Conservation (phyloP, 2,113 vertebrate genomes). For the Megaceryle torquata region DNA sequence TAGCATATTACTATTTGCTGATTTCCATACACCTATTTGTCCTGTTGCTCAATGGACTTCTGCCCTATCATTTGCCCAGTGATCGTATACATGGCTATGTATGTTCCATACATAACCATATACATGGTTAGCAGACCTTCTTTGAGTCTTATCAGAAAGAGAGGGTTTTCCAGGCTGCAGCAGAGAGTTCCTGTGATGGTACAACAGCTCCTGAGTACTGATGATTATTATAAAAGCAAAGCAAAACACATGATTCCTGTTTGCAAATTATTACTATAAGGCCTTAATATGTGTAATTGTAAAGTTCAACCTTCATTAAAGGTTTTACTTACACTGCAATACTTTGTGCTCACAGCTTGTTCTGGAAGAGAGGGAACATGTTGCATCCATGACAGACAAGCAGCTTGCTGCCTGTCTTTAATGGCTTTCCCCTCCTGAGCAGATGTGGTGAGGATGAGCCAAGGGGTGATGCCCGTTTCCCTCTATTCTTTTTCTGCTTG, state of each 20-base stretch:
- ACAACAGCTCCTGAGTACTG: neutral
- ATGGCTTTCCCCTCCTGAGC: neutral
- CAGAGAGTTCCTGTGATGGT: neutral
- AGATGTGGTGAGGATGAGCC: neutral
- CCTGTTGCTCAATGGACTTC: neutral
- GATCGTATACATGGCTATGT: rapidly evolving
- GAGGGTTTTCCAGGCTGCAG: neutral
- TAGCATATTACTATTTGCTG: neutral
- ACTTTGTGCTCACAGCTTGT: neutral
- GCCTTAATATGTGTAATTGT: neutral
- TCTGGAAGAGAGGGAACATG: neutral
- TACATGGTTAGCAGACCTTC: neutral
- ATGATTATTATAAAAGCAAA: neutral
- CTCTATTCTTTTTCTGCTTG: neutral
- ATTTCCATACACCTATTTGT: neutral
- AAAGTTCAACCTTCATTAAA: neutral
- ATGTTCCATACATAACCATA: neutral
- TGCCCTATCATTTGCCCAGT: neutral
- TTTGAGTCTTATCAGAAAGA: neutral
- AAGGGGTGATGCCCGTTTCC: neutral
- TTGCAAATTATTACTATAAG: neutral
- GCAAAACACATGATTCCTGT: neutral
- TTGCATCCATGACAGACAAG: rapidly evolving
- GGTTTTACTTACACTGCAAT: neutral
- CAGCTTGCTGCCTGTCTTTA: neutral